Conservation (phyloP, 2,113 vertebrate species). For the Scomber japonicus region DNA sequence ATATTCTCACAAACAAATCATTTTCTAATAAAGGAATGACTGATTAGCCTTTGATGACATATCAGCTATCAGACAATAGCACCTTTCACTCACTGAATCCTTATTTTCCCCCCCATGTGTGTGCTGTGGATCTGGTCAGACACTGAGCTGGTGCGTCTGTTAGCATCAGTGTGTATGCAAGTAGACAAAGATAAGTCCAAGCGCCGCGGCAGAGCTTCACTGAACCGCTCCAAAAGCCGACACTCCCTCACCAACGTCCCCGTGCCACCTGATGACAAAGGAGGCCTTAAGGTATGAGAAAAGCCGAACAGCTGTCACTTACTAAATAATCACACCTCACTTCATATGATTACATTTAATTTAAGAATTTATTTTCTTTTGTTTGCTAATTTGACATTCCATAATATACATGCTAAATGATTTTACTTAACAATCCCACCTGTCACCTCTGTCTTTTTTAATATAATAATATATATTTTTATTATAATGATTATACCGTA, state of each 20-base stretch:
- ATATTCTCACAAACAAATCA: neutral
- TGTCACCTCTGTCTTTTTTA: neutral
- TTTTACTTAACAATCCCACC: no score
- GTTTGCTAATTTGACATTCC: no score
- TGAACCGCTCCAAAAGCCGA: slow-evolving; percentile 85
- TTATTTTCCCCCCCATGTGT: neutral
- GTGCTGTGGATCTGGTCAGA: slow-evolving; percentile 80
- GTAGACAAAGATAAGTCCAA: slow-evolving; percentile 92
- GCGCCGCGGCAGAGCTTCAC: slow-evolving; percentile 79
- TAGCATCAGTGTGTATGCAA: slow-evolving; percentile 98
- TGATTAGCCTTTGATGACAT: no score
- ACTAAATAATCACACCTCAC: no score
- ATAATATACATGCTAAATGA: no score
- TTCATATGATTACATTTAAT: neutral
- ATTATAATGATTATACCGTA: no score
- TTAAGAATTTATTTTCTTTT: neutral
- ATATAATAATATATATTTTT: no score
- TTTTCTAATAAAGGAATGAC: neutral
- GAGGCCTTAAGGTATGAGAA: slow-evolving; percentile 91
- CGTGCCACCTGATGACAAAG: slow-evolving; percentile 92
- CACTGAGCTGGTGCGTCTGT: slow-evolving; percentile 94
- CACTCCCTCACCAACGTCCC: slow-evolving; percentile 88
- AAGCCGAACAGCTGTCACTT: neutral
- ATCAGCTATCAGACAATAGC: no score
- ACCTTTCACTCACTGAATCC: neutral